phyloP scores from a whole-genome alignment of 2,888 invertebrate species.

The Microchrysa polita region DNA sequence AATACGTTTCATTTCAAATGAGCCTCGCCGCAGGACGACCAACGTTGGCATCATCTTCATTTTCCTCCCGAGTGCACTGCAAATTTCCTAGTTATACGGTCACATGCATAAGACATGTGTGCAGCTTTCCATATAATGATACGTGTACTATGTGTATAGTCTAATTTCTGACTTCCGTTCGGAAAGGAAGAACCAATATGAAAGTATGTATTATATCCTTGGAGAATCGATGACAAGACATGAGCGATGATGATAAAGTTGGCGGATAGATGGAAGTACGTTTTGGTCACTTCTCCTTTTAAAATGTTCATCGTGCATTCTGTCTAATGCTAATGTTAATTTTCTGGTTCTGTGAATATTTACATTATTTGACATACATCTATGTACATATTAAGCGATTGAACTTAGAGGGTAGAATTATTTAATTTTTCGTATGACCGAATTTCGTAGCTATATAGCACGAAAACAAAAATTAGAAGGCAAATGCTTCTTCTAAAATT shows the following conservation, averaged over 20 bases:
- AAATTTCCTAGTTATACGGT: neutral
- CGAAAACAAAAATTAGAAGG: too few relatives aligned
- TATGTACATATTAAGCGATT: neutral
- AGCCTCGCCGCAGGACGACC: slow-evolving; percentile 43
- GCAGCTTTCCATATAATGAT: neutral
- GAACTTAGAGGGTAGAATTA: too few relatives aligned
- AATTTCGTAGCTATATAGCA: too few relatives aligned
- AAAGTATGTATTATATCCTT: slow-evolving; percentile 39
- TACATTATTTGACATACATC: too few relatives aligned
- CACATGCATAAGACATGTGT: slow-evolving; percentile 3
- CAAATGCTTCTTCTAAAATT: too few relatives aligned
- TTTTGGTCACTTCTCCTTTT: slow-evolving; percentile 47
- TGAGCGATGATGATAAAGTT: slow-evolving; percentile 31
- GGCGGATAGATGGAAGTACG: neutral
- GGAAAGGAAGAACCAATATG: neutral
- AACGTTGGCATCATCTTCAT: slow-evolving; percentile 10
- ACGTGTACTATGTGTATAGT: neutral
- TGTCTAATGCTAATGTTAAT: slow-evolving; percentile 47
- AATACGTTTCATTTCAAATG: slow-evolving; percentile 38
- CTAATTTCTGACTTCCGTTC: slow-evolving; percentile 7
- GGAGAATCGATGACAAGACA: slow-evolving; percentile 47
- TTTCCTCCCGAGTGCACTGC: neutral
- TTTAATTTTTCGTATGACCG: too few relatives aligned
- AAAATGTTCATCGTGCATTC: slow-evolving; percentile 39
- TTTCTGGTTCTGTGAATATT: slow-evolving; percentile 46